These are phyloP conservation scores for Tinea pellionella DNA, from an alignment of 2,888 invertebrate genomes.

Conservation along the genomic window DNA sequence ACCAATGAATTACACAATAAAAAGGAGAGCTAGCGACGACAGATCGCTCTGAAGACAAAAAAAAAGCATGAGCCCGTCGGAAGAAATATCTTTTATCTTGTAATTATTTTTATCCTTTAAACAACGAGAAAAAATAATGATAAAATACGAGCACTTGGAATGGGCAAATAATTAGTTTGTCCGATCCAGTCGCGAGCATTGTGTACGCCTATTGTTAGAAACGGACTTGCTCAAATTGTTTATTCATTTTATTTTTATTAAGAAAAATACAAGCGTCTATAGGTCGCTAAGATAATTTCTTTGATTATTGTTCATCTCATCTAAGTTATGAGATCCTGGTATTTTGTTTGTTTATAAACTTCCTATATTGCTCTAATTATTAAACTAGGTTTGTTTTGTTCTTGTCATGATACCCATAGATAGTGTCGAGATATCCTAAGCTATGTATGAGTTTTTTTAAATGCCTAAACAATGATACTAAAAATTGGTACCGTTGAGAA, in stretches of 20 bases:
- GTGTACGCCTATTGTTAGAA: constrained; percentile 17
- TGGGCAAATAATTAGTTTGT: constrained; percentile 52
- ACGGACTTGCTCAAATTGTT: constrained; percentile 5
- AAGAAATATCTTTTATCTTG: constrained; percentile 62
- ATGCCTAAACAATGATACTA: too few species aligned
- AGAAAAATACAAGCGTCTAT: not conserved
- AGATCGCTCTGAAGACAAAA: constrained; percentile 36
- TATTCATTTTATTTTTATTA: not conserved
- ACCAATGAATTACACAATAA: constrained; percentile 58
- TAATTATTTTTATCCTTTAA: constrained; percentile 69
- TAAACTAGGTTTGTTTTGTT: not conserved
- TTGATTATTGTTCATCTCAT: not conserved
- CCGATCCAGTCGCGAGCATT: constrained; percentile 42
- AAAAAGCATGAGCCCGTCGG: constrained; percentile 24
- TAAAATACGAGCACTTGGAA: constrained; percentile 15
- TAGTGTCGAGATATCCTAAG: too few species aligned
- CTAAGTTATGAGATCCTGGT: not conserved
- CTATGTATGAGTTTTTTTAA: too few species aligned
- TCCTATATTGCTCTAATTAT: not conserved
- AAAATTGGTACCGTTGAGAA: too few species aligned
- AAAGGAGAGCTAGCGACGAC: constrained; percentile 33
- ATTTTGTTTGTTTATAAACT: not conserved
- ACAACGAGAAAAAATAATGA: constrained; percentile 44
- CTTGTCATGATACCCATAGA: too few species aligned
- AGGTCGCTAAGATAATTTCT: not conserved